A percentile compares a stretch with the other conserved stretches of the same genome.
These are phyloP conservation scores for Aurelia sp. DNA, from an alignment of 30 jellyfish, hydroid and myxozoan genomes.

Conservation along the genomic window DNA sequence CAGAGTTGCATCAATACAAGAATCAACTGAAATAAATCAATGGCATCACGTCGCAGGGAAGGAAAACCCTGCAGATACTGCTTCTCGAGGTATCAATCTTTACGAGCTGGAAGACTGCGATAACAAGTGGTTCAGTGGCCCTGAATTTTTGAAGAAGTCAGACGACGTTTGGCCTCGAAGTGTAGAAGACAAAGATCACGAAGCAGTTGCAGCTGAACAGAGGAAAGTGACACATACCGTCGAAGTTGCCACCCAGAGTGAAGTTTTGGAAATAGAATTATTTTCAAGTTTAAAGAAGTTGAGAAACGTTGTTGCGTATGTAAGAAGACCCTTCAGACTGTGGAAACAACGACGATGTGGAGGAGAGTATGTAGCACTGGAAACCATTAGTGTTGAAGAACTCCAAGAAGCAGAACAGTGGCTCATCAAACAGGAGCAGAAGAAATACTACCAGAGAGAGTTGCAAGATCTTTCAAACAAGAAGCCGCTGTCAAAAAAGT, in stretches of 20 bases:
- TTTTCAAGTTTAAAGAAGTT: constrained; percentile 48
- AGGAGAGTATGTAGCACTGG: constrained; percentile 16
- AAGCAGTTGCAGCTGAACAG: constrained; percentile 37
- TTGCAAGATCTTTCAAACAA: constrained; percentile 36
- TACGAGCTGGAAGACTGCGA: constrained; percentile 32
- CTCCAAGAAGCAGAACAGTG: constrained; percentile 59
- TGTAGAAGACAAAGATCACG: constrained; percentile 12
- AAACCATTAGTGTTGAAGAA: constrained; percentile 33
- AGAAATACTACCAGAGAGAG: constrained; percentile 48
- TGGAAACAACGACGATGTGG: constrained; percentile 40
- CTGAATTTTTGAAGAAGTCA: constrained; percentile 26
- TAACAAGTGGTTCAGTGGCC: constrained; percentile 52
- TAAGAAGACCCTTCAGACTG: constrained; percentile 37
- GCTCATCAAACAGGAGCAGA: constrained; percentile 45
- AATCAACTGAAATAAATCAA: constrained; percentile 13
- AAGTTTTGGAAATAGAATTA: constrained; percentile 33
- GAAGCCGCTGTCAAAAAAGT: constrained; percentile 37
- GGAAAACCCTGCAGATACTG: constrained; percentile 50
- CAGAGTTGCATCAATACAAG: constrained; percentile 56
- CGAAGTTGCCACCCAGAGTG: constrained; percentile 18
- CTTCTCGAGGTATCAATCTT: constrained; percentile 43
- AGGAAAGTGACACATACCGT: constrained; percentile 34
- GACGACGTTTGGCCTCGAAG: constrained; percentile 45
- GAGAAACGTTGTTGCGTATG: constrained; percentile 30
- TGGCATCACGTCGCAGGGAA: constrained; percentile 69